phyloP scores from a whole-genome alignment of 2,113 vertebrate species.

The Sinocyclocheilus anshuiensis region DNA sequence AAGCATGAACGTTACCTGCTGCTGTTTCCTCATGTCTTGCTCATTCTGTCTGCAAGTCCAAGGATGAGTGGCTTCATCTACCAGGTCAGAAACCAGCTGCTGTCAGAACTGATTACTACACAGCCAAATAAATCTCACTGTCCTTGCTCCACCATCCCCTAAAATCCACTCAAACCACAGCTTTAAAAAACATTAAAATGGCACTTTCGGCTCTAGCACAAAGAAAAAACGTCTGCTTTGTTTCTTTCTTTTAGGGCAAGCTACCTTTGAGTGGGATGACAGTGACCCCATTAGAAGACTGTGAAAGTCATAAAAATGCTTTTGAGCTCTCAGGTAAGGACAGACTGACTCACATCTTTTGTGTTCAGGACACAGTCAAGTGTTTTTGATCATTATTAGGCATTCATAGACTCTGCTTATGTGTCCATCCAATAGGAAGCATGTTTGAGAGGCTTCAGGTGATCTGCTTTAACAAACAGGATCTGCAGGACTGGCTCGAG shows the following conservation, averaged over 20 bases:
- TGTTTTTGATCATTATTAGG: background rate
- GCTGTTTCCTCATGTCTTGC: conserved; percentile 92
- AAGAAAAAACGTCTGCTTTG: conserved; percentile 27
- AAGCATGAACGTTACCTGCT: conserved; percentile 96
- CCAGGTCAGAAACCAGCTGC: conserved; percentile 79
- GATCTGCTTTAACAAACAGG: conserved; percentile 88
- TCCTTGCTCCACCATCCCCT: background rate
- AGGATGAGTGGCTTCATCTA: conserved; percentile 99
- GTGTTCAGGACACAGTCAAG: background rate
- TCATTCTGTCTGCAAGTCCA: conserved; percentile 97
- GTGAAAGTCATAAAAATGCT: conserved; percentile 89
- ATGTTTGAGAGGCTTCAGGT: conserved; percentile 95
- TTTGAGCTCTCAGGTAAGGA: conserved; percentile 94
- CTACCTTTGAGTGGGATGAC: conserved; percentile 90
- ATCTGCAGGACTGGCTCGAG: conserved; percentile 95
- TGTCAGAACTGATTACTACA: background rate
- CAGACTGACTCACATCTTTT: background rate
- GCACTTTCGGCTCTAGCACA: conserved; percentile 8
- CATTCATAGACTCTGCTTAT: conserved; percentile 9
- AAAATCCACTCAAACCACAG: conserved; percentile 1
- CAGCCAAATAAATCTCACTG: background rate
- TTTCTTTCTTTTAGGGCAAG: conserved; percentile 82
- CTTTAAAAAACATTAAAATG: background rate
- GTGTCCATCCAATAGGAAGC: conserved; percentile 74
- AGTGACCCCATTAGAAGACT: conserved; percentile 91